phyloP scores from a whole-genome alignment of 2,113 vertebrate species.

The Cebus imitator region DNA sequence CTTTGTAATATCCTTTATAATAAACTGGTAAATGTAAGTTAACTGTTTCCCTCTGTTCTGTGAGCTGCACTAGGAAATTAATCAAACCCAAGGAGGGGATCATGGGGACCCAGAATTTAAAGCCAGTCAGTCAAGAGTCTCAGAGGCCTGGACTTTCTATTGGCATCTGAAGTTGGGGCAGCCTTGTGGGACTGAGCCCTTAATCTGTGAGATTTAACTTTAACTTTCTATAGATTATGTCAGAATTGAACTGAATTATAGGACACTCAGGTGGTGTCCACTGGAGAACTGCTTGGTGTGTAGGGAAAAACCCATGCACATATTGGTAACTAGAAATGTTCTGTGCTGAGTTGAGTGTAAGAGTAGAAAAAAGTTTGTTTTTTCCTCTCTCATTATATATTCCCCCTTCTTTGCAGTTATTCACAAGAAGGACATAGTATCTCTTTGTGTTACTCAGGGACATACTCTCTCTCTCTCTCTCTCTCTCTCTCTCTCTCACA shows the following conservation, averaged over 20 bases:
- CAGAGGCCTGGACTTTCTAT: not conserved
- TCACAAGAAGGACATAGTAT: not conserved
- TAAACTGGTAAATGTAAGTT: not conserved
- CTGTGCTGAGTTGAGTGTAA: not conserved
- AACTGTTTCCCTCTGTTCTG: not conserved
- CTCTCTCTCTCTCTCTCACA: not conserved
- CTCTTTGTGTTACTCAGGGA: not conserved
- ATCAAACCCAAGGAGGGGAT: not conserved
- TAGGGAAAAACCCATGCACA: not conserved
- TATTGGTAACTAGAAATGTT: not conserved
- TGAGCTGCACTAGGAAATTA: not conserved
- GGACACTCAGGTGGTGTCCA: not conserved
- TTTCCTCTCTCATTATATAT: not conserved
- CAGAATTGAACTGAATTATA: not conserved
- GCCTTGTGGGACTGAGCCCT: not conserved
- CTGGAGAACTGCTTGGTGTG: not conserved
- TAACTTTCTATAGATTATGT: not conserved
- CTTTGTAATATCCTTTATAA: not conserved
- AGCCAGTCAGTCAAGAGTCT: not conserved
- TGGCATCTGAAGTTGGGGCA: too few relatives aligned
- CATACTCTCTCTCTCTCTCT: too few relatives aligned
- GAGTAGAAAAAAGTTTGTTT: not conserved
- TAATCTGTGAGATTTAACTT: not conserved
- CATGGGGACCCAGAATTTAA: not conserved
- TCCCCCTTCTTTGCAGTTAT: not conserved